Conservation (phyloP, 2,888 invertebrate genomes). For the Vesta saturnalis region DNA sequence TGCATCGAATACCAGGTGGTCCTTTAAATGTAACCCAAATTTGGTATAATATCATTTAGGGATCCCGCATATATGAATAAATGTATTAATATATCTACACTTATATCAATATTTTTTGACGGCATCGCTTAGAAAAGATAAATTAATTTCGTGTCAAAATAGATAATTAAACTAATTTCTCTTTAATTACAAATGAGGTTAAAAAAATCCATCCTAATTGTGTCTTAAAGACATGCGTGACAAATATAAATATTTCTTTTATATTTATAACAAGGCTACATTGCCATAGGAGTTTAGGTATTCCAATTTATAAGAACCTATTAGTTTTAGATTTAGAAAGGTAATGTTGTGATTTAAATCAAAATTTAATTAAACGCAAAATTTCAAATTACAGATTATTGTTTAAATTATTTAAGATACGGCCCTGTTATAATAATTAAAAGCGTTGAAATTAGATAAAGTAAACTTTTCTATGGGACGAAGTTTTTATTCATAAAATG, state of each 20-base stretch:
- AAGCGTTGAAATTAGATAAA: neutral
- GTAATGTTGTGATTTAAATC: neutral
- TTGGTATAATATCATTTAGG: slow-evolving; percentile 25
- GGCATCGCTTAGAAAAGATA: slow-evolving; percentile 15
- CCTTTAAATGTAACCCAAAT: slow-evolving; percentile 14
- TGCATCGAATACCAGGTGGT: slow-evolving; percentile 11
- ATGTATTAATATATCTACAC: slow-evolving; percentile 12
- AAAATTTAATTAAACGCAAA: too few species aligned
- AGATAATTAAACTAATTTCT: slow-evolving; percentile 19
- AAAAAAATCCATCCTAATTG: slow-evolving; percentile 26
- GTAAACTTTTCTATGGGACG: neutral
- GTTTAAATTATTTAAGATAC: too few species aligned
- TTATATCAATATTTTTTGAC: slow-evolving; percentile 16
- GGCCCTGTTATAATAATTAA: neutral
- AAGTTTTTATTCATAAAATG: neutral
- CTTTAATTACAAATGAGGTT: slow-evolving; percentile 19
- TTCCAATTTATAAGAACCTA: slow-evolving; percentile 28
- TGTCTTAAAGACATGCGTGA: slow-evolving; percentile 35
- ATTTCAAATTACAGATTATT: too few species aligned
- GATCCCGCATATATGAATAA: slow-evolving; percentile 15
- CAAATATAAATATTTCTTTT: slow-evolving; percentile 33
- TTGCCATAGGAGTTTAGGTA: slow-evolving; percentile 22
- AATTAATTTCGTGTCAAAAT: slow-evolving; percentile 11
- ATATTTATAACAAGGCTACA: slow-evolving; percentile 25
- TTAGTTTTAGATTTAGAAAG: neutral